Base-by-base conservation (phyloP, 64 coral and sea anemone species). In the Catalaphyllia jardinei region DNA sequence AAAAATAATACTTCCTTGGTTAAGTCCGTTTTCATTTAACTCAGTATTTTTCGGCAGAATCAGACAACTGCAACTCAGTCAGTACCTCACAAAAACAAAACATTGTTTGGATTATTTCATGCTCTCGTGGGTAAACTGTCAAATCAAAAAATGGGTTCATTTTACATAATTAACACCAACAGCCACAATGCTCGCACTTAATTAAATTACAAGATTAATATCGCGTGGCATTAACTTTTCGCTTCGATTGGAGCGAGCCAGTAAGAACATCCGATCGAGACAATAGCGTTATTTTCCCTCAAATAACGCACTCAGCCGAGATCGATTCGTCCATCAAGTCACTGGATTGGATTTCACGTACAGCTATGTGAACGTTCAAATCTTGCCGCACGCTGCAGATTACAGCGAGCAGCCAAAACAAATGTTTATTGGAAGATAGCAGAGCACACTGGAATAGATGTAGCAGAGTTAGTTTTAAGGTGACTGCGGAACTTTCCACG, bases 151-250 rank as follows among this genome's bases (percentile, higher is more conserved):
- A n/a, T 10, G 20, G 59, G 77, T 60, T 81, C 52, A 62, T 82
- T 82, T 82, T 82, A 64, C 80, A 84, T 84, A 84, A 62, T 84
- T 84, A 62, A 82, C 80, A 84, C 22, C 61, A 38, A 24, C 20
- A 28, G 62, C 62, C 80, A 50, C 80, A 67, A 67, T 67, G 29
- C 35, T 9, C 7, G 24, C 59, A 67, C 62, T 39, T 84, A 67
- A 84, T 84, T 67, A 49, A 84, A 84, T 84, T 67, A 46, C 60
- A 22, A 64, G 60, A 84, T 49, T 84, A 84, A 84, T 71, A 64
- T 84, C 77, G 54, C 25, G 29, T 8, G 10, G 38, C 74, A 76
- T 76, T 76, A 76, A 76, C 29, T 79, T 79, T 24, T 30, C 14
- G 19, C n/a, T 79, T 60, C 14, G 51, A 60, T 30, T 79, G 13